Conservation (phyloP, 1,140 invertebrate species). For the Antheraea mylitta region DNA sequence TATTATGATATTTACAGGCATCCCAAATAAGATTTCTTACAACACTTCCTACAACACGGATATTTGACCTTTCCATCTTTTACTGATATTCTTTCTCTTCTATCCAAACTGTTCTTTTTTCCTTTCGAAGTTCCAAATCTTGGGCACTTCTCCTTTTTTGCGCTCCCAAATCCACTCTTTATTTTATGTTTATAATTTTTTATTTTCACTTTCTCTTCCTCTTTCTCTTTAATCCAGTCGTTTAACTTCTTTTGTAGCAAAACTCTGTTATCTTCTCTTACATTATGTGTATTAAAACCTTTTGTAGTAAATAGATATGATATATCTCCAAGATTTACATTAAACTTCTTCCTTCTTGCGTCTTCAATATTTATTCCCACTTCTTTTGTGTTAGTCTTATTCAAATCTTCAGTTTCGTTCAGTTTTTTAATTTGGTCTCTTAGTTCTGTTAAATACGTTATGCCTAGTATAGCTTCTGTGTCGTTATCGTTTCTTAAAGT, state of each 20-base stretch:
- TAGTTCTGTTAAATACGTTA: constrained; percentile 39
- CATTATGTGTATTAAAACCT: constrained; percentile 23
- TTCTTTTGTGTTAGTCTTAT: not conserved
- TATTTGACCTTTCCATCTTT: constrained; percentile 19
- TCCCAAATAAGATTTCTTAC: constrained; percentile 57
- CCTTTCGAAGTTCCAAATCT: constrained; percentile 24
- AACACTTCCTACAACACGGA: constrained; percentile 61
- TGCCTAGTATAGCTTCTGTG: constrained; percentile 32
- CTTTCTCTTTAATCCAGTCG: constrained; percentile 44
- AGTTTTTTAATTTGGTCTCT: constrained; percentile 37
- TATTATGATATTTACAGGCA: constrained; percentile 34
- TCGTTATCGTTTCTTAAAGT: constrained; percentile 38
- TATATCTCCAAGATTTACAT: constrained; percentile 7
- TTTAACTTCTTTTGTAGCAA: constrained; percentile 40
- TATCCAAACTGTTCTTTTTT: constrained; percentile 2
- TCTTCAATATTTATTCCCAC: constrained; percentile 5
- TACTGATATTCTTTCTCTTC: constrained; percentile 12
- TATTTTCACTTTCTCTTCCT: constrained; percentile 36
- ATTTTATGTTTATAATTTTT: constrained; percentile 21
- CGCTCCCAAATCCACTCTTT: constrained; percentile 11
- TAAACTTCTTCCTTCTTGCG: constrained; percentile 15
- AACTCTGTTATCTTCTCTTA: constrained; percentile 23
- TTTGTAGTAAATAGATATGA: constrained; percentile 18
- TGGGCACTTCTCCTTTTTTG: constrained; percentile 42
- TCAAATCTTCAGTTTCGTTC: constrained; percentile 22